Conservation (phyloP, 2,797 vertebrate species). For the Poecilia velifera region DNA sequence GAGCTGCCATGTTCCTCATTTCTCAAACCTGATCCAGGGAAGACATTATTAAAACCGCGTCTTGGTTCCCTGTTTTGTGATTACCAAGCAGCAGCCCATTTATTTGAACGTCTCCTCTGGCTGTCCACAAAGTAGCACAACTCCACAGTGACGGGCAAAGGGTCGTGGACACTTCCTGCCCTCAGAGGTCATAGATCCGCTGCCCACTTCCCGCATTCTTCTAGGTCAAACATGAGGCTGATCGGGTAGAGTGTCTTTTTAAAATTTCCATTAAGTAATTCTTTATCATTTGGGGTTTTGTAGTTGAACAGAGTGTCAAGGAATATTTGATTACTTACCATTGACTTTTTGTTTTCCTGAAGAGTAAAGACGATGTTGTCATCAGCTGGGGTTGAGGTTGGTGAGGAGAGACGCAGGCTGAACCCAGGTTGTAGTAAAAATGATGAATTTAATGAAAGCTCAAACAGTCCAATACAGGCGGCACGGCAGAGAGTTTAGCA, state of each 20-base stretch:
- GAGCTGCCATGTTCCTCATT: slow-evolving; percentile 3
- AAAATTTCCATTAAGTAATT: not conserved
- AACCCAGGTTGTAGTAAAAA: too few relatives aligned
- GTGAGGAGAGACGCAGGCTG: too few relatives aligned
- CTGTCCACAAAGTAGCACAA: slow-evolving; percentile 36
- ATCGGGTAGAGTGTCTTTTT: slow-evolving; percentile 13
- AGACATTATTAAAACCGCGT: slow-evolving; percentile 9
- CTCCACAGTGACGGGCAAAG: slow-evolving; percentile 46
- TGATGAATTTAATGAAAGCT: too few relatives aligned
- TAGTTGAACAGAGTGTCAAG: not conserved
- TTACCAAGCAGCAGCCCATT: slow-evolving; percentile 23
- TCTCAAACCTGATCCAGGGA: slow-evolving; percentile 25
- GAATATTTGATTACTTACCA: not conserved
- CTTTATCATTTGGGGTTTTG: not conserved
- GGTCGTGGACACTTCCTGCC: slow-evolving; percentile 48
- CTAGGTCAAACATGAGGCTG: slow-evolving; percentile 37
- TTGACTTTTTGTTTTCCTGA: not conserved
- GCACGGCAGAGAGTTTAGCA: too few relatives aligned
- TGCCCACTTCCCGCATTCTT: slow-evolving; percentile 38
- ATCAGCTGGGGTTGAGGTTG: too few relatives aligned
- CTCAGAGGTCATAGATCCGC: slow-evolving; percentile 34
- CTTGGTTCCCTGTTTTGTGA: slow-evolving; percentile 22
- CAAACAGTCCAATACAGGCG: too few relatives aligned
- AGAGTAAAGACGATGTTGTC: not conserved
- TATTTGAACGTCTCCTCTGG: slow-evolving; percentile 26